Evolutionary conservation across 2,113 vertebrate genomes (phyloP).

Genomic region (Sylvietta virens): DNA sequence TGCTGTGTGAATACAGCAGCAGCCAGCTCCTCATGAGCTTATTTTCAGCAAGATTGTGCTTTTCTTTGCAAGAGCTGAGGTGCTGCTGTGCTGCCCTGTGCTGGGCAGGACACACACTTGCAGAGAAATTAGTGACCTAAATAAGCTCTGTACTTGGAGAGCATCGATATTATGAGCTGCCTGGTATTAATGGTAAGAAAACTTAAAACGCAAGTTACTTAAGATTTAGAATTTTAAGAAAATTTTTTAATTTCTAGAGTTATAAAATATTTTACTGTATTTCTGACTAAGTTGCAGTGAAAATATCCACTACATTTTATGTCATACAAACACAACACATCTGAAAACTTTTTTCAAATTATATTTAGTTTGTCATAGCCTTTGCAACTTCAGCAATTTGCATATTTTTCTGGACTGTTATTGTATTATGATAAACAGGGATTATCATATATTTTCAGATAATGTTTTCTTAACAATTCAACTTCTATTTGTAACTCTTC

Average conservation of each 20-base stretch:
- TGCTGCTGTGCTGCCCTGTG: not conserved
- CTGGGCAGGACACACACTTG: not conserved
- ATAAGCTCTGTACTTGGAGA: not conserved
- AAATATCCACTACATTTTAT: not conserved
- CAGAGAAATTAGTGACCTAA: not conserved
- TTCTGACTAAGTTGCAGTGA: not conserved
- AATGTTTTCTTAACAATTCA: constrained; percentile 76
- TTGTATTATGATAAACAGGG: constrained; percentile 72
- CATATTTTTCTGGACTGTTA: constrained; percentile 64
- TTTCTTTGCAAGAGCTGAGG: not conserved
- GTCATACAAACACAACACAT: not conserved
- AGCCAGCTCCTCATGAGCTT: not conserved
- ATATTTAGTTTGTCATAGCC: constrained; percentile 35
- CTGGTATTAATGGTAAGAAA: not conserved
- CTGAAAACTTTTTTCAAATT: constrained; percentile 61
- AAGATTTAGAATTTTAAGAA: not conserved
- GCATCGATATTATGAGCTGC: not conserved
- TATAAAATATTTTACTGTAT: not conserved
- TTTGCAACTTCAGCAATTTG: constrained; percentile 65
- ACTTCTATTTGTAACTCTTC: constrained; percentile 80
- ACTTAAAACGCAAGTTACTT: not conserved
- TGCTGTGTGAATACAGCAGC: not conserved
- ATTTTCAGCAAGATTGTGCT: not conserved
- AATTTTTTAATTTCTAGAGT: not conserved
- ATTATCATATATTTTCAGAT: constrained; percentile 79